Evolutionary conservation across 2,113 vertebrate species (phyloP).

Genomic region (Antechinus flavipes): DNA sequence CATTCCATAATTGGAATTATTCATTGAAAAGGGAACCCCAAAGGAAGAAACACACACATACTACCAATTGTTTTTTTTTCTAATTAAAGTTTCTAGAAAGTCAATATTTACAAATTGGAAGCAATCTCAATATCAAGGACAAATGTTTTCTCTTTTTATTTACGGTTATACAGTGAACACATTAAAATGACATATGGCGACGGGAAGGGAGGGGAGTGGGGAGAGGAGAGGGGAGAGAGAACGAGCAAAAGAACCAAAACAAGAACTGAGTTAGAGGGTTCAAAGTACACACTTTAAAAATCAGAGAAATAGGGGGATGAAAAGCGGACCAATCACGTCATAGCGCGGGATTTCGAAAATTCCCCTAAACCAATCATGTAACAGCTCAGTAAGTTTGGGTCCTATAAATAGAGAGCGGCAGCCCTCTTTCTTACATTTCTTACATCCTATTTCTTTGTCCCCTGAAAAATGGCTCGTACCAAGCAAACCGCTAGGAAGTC

Average conservation of each 20-base stretch:
- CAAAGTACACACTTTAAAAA: background rate
- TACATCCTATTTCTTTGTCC: rapidly evolving
- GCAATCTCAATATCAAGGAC: background rate
- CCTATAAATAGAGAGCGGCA: background rate
- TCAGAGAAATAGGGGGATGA: background rate
- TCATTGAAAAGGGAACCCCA: background rate
- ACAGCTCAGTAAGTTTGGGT: background rate
- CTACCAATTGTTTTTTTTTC: background rate
- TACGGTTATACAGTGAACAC: background rate
- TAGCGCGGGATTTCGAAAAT: background rate
- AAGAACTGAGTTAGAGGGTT: background rate
- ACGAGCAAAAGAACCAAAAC: background rate
- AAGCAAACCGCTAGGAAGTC: conserved; percentile 63
- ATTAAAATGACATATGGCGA: background rate
- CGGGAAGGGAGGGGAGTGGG: no score
- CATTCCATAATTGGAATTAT: background rate
- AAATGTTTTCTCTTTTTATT: background rate
- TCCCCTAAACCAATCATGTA: background rate
- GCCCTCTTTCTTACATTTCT: rapidly evolving
- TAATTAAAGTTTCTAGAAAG: background rate
- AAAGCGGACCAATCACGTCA: background rate
- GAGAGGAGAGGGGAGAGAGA: background rate
- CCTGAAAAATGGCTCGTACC: rapidly evolving
- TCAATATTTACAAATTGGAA: background rate
- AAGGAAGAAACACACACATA: background rate